Evolutionary conservation across 1,140 invertebrate species (phyloP).

Genomic region (Pteromalus puparum): DNA sequence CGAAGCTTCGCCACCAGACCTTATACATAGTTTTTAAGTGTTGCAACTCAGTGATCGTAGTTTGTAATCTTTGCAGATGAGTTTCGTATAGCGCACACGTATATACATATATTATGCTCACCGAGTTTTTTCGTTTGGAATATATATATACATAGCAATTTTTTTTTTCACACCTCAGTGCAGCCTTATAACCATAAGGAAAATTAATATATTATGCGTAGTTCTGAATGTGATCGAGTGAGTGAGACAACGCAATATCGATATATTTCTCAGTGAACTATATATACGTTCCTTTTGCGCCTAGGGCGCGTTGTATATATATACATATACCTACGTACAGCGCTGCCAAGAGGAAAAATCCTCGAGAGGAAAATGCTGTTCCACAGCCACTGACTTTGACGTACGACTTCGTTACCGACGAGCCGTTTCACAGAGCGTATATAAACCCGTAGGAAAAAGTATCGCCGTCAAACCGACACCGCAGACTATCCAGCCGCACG

Average conservation of each 20-base stretch:
- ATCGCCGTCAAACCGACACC: neutral
- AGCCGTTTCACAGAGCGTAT: slow-evolving; percentile 23
- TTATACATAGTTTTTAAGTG: slow-evolving; percentile 4
- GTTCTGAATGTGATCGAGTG: neutral
- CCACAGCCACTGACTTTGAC: slow-evolving; percentile 35
- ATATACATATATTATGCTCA: neutral
- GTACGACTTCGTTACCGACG: slow-evolving; percentile 46
- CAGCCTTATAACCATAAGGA: neutral
- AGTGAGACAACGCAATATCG: neutral
- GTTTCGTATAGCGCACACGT: neutral
- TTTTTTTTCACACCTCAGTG: too few species aligned
- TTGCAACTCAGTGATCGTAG: slow-evolving; percentile 21
- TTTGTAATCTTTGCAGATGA: slow-evolving; percentile 17
- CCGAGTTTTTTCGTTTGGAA: slow-evolving; percentile 3
- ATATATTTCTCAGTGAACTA: neutral
- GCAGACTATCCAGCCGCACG: neutral
- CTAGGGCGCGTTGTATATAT: neutral
- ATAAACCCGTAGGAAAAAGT: neutral
- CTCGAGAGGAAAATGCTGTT: slow-evolving; percentile 39
- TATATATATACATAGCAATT: neutral
- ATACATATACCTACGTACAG: slow-evolving; percentile 4
- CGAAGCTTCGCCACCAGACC: slow-evolving; percentile 11
- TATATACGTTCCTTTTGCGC: neutral
- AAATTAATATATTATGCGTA: neutral
- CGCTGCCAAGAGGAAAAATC: slow-evolving; percentile 19